phyloP scores from a whole-genome alignment of 2,888 invertebrate species.

The Lacanobia wlatinum region DNA sequence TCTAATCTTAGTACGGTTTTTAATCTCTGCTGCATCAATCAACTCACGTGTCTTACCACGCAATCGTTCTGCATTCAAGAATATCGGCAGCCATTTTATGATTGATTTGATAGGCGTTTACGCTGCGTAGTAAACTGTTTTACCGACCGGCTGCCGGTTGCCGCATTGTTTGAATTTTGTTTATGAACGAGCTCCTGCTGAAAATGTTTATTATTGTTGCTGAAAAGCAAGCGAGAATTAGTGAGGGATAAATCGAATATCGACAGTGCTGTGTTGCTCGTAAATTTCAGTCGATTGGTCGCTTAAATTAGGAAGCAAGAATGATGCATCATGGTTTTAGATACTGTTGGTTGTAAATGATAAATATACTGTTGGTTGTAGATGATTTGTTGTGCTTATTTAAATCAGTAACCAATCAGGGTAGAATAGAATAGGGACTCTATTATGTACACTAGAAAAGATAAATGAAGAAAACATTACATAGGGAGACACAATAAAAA shows the following conservation, averaged over 20 bases:
- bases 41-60: constrained; percentile 44
- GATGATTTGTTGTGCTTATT: background rate
- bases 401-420: too few species aligned
- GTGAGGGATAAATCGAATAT: constrained; percentile 1
- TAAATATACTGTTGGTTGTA: background rate
- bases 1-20: background rate
- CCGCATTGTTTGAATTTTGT: constrained; percentile 6
- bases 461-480: too few species aligned
- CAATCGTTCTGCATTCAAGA: constrained; percentile 30
- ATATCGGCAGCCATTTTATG: constrained; percentile 28
- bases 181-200: background rate
- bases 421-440: too few species aligned
- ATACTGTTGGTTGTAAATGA: too few species aligned
- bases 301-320: background rate
- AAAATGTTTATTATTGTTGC: constrained; percentile 13
- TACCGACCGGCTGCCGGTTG: background rate
- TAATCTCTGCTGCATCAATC: constrained; percentile 5
- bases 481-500: too few species aligned
- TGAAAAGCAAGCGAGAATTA: background rate
- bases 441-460: too few species aligned
- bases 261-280: background rate
- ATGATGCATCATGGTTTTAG: background rate
- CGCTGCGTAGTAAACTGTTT: background rate
- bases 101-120: constrained; percentile 14
- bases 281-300: background rate